These are phyloP conservation scores for Cyclargus thomasi DNA, from an alignment of 1,140 invertebrate species.

Conservation along the genomic window DNA sequence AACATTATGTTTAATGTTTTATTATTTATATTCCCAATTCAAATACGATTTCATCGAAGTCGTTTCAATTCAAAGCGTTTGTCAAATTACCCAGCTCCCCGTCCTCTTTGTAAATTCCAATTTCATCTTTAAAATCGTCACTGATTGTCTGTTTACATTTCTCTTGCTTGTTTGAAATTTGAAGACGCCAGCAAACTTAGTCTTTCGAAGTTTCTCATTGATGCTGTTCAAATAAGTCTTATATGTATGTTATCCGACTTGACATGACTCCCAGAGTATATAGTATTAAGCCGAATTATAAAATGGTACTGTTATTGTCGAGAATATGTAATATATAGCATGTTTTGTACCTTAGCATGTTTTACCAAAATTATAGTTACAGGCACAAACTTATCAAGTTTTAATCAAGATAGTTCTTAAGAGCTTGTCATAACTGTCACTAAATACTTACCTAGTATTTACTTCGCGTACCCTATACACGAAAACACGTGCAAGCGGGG, in stretches of 20 bases:
- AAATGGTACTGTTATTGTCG: too few relatives aligned
- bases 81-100: slow-evolving; percentile 49
- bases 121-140: slow-evolving; percentile 66
- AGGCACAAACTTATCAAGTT: too few relatives aligned
- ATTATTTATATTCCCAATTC: slow-evolving; percentile 32
- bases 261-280: neutral
- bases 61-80: slow-evolving; percentile 45
- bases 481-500: slow-evolving; percentile 17
- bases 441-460: neutral
- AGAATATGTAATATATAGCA: neutral
- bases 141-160: slow-evolving; percentile 71
- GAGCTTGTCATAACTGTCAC: neutral
- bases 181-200: slow-evolving; percentile 51
- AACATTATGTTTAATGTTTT: slow-evolving; percentile 9
- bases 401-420: neutral
- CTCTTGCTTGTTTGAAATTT: slow-evolving; percentile 62
- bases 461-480: neutral
- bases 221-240: neutral
- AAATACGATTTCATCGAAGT: slow-evolving; percentile 36
- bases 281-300: neutral
- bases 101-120: slow-evolving; percentile 46
- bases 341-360: too few relatives aligned
- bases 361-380: too few relatives aligned
- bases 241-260: neutral
- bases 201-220: slow-evolving; percentile 30